Conservation (phyloP, 2,888 invertebrate species). For the Alitta virens region DNA sequence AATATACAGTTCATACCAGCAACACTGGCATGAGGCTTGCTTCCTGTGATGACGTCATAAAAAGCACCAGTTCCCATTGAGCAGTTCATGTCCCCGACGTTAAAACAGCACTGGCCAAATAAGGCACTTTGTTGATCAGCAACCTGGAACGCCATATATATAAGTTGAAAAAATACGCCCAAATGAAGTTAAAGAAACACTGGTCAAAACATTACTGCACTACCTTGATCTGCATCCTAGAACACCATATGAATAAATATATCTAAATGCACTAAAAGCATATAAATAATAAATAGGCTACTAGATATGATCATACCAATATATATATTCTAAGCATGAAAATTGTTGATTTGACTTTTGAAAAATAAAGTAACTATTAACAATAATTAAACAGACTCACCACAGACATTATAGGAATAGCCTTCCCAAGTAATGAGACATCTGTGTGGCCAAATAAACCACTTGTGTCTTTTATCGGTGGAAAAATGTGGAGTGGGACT, state of each 20-base stretch:
- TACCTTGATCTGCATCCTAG: no score
- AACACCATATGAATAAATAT: no score
- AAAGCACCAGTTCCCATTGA: constrained; percentile 69
- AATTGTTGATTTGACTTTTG: no score
- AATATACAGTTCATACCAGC: constrained; percentile 68
- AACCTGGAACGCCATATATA: no score
- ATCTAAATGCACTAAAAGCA: no score
- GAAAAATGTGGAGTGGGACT: constrained; percentile 73
- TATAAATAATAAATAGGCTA: no score
- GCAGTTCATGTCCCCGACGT: constrained; percentile 86
- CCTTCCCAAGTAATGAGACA: constrained; percentile 69
- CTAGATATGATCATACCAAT: no score
- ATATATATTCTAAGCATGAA: no score
- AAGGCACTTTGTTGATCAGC: constrained; percentile 94
- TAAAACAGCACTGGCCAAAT: constrained; percentile 86
- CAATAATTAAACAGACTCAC: constrained; percentile 64
- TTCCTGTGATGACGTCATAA: constrained; percentile 50
- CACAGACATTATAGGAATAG: constrained; percentile 76
- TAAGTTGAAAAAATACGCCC: no score
- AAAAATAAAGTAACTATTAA: no score
- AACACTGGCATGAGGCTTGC: constrained; percentile 72
- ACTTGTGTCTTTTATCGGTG: constrained; percentile 75
- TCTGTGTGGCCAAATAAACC: constrained; percentile 71
- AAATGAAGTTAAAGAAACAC: no score
- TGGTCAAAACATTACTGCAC: no score